Evolutionary conservation across 2,113 vertebrate species (phyloP).

Genomic region (Eleginops maclovinus): DNA sequence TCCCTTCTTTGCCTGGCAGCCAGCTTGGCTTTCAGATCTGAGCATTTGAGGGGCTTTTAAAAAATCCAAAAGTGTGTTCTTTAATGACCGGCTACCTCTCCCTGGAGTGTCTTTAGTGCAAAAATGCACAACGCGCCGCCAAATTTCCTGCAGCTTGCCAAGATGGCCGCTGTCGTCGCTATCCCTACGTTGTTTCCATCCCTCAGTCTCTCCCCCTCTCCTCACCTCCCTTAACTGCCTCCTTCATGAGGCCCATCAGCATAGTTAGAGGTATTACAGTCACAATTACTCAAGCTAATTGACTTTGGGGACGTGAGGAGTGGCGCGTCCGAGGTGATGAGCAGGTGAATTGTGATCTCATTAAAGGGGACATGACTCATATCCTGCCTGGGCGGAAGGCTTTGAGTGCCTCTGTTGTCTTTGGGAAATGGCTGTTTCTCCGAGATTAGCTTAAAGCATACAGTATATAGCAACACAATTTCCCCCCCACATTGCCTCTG

Average conservation of each 20-base stretch:
- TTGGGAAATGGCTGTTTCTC: constrained; percentile 51
- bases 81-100: constrained; percentile 51
- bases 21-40: constrained; percentile 8
- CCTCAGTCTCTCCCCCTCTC: constrained; percentile 6
- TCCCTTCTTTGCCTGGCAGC: constrained; percentile 9
- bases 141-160: constrained; percentile 36
- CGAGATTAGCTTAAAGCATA: constrained; percentile 18
- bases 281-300: constrained; percentile 70
- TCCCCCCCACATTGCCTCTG: constrained; percentile 6
- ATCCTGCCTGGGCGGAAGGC: constrained; percentile 23
- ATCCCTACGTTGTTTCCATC: neutral
- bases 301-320: constrained; percentile 57
- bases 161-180: constrained; percentile 35
- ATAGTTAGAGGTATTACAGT: constrained; percentile 65
- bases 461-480: neutral
- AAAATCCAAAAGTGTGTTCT: constrained; percentile 42
- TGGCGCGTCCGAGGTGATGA: constrained; percentile 41
- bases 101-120: constrained; percentile 47
- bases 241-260: constrained; percentile 58
- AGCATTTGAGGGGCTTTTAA: constrained; percentile 28
- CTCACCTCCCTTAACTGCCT: constrained; percentile 49
- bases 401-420: constrained; percentile 36
- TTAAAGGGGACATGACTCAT: constrained; percentile 59
- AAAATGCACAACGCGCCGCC: constrained; percentile 31
- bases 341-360: constrained; percentile 62